Conservation (phyloP, 1,140 invertebrate genomes). For the Hycleus phaleratus region DNA sequence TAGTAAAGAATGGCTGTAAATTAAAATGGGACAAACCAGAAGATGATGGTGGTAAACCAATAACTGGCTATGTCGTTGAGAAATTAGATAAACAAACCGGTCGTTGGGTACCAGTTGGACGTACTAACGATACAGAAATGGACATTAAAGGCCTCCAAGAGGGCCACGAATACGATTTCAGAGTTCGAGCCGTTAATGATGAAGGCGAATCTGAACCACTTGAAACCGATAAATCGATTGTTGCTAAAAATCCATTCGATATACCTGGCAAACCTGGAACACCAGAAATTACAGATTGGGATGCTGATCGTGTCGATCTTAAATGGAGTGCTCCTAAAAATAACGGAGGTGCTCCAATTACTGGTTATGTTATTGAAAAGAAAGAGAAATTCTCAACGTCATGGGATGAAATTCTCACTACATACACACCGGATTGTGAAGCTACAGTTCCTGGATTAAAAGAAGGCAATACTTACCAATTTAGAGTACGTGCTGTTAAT, state of each 20-base stretch:
- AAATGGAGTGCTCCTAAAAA: constrained; percentile 88
- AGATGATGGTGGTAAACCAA: constrained; percentile 94
- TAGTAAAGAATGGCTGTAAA: constrained; percentile 87
- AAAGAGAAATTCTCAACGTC: constrained; percentile 82
- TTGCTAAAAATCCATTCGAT: constrained; percentile 93
- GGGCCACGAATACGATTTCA: constrained; percentile 93
- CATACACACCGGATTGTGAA: constrained; percentile 66
- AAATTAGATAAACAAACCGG: constrained; percentile 92
- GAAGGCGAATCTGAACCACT: constrained; percentile 96
- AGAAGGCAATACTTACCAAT: constrained; percentile 90
- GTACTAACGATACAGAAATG: constrained; percentile 78
- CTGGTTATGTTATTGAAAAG: constrained; percentile 94
- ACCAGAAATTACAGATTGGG: constrained; percentile 87
- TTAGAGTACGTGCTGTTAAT: constrained; percentile 86
- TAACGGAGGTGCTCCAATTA: constrained; percentile 90
- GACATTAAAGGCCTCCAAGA: constrained; percentile 87
- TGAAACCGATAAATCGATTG: constrained; percentile 73
- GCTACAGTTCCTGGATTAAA: constrained; percentile 77
- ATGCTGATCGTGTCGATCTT: constrained; percentile 84
- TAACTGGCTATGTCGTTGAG: constrained; percentile 95
- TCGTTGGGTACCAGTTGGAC: constrained; percentile 87
- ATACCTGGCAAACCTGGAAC: constrained; percentile 80
- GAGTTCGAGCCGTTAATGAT: constrained; percentile 95
- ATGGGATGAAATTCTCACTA: constrained; percentile 84
- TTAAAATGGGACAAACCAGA: constrained; percentile 95